Evolutionary conservation across 2,113 vertebrate genomes (phyloP), one percentile per base, ranked within the genome.

Genomic region (Lota lota): DNA sequence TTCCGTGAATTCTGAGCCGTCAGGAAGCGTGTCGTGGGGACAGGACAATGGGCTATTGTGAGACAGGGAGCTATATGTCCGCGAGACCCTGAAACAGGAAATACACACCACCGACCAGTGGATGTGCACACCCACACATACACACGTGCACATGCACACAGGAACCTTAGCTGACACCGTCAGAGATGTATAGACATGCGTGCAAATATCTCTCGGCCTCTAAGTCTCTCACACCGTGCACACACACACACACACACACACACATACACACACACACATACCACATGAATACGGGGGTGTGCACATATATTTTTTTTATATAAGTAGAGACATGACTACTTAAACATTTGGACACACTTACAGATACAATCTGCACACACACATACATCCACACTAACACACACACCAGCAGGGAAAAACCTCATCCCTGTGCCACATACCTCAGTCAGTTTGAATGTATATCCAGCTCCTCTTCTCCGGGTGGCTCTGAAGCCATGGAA

Each of bases 1-100:
- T 93, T 93, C 92, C 92, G 90, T 84, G 85, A 92, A 93, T 92
- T 93, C 86, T 92, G 90, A 85, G 69, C 64, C 69, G 77, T 75
- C 88, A 91, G 92, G 92, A 93, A 91, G 83, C 63, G 67, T 79
- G 82, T 64, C 86, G 73, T 67, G 80, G 78, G 83, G 82, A 83
- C 64, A 24, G 78, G 87, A 93, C 92, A 93, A 93, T 93, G 85
- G 90, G 79, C 90, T 88, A 93, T 93, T 91, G 89, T 91, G 56
- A 88, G 87, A 68, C 56, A 11, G 56, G 63, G 66, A 63, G 66
- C 81, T 88, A 85, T 83, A 84, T 85, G 80, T 83, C 84, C 76
- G 73, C 68, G 74, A 57, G 0, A 70, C 75, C 68, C 81, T 89
- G 63, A 84, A 88, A 91, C 91, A 93, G 90, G 92, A 93, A 93